phyloP scores from a whole-genome alignment of 2,797 vertebrate species.

The Simalia tracyae region DNA sequence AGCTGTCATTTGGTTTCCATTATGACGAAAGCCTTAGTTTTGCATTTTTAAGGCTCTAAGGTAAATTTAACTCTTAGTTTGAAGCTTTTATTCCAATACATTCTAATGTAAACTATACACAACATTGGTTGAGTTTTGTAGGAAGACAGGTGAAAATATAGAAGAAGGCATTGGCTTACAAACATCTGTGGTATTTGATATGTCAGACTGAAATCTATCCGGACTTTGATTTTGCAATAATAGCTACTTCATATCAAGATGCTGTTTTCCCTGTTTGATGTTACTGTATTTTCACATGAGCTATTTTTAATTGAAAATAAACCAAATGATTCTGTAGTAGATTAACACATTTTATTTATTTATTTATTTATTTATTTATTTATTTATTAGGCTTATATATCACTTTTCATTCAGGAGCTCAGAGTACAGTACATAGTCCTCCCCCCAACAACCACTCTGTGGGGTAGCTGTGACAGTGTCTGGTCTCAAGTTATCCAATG shows the following conservation, averaged over 20 bases:
- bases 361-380: background rate
- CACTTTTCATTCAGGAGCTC: background rate
- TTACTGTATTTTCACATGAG: background rate
- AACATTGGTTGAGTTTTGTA: background rate
- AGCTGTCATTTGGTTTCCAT: background rate
- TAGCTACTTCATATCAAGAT: background rate
- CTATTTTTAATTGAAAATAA: conserved; percentile 10
- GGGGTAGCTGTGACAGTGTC: background rate
- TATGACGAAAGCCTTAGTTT: background rate
- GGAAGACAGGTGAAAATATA: background rate
- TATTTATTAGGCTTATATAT: background rate
- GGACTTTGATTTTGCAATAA: background rate
- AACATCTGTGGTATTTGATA: background rate
- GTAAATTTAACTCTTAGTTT: background rate
- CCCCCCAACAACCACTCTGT: background rate
- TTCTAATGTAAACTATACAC: background rate
- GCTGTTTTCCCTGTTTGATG: background rate
- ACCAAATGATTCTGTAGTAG: conserved; percentile 28
- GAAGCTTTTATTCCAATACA: background rate
- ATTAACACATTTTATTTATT: conserved; percentile 38
- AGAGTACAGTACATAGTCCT: background rate
- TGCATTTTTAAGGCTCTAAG: background rate
- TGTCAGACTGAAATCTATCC: background rate
- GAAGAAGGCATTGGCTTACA: background rate
- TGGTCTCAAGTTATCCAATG: background rate